Base-by-base conservation (phyloP, 2,888 invertebrate genomes). In the Orchesellides sinensis region DNA sequence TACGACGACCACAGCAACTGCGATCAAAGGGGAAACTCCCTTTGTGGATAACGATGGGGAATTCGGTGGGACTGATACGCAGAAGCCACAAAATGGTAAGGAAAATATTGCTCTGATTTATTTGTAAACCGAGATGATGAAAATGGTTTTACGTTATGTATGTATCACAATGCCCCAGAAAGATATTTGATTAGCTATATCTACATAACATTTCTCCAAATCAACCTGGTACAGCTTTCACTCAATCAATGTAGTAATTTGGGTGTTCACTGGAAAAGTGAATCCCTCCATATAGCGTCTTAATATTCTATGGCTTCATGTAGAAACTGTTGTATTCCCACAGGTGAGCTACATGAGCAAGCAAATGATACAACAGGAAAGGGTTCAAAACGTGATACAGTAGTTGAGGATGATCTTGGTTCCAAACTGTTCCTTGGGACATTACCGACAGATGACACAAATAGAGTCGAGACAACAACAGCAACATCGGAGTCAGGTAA, bases 381-480 rank as follows among this genome's bases (percentile, higher is more conserved):
- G 10, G 40, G 10, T 8, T 40, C 40, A 2, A 40, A 40, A 40
- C 40, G 40, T 40, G 14, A 40, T n/a, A n/a, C n/a, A 40, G 14
- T n/a, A 40, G 10, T n/a, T 14, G 40, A 40, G 10, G 14, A 2
- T 40, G 14, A 40, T 2, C 40, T n/a, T n/a, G n/a, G 10, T 14
- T 40, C 40, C 40, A 10, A 40, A 49, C 49, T 8, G 19, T 21
- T 17, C 14, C 56, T 19, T 5, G 56, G 17, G 61, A 19, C 6
- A 5, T 8, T 17, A 0, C 32, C 61, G 5, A 61, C 61, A 29
- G 61, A 61, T 61, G 61, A 32, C 32, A 61, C 61, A 29, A 32
- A 61, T 61, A 61, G 32, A 32, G 32, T 61, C 32, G 61, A 61
- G 32, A 47, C 47, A 8, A n/a, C n/a, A n/a, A n/a, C n/a, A n/a